Evolutionary conservation across 2,113 vertebrate genomes (phyloP), one percentile per base, ranked within the genome.

Genomic region (Paramormyrops kingsleyae): DNA sequence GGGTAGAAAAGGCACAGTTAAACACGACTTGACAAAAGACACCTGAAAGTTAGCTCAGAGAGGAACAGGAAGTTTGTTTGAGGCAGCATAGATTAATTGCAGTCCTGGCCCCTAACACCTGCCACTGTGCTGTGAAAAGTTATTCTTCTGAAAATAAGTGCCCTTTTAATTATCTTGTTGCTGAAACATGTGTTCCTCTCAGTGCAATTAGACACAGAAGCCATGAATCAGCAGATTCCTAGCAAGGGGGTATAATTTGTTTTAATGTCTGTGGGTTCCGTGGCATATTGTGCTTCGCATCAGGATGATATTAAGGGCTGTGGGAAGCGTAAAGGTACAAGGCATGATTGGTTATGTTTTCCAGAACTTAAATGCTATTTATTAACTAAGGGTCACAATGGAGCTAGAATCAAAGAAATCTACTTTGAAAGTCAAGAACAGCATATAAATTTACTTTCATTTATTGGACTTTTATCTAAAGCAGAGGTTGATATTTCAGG

Each of bases 171-270:
- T 90, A 90, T 83, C 87, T 35, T 83, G 52, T 74, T 46, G 35
- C 90, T 88, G 87, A 84, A 90, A 90, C 90, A 88, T 88, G 87
- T 90, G 84, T 90, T 87, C 84, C 85, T 90, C 49, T 87, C 84
- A 74, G 59, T 88, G 70, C 74, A 90, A 90, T 90, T 90, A 88
- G 90, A 88, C 39, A 83, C 86, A 90, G 50, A 83, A 80, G 70
- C 50, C 89, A 88, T 90, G 90, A 90, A 83, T 90, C 86, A 90
- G 87, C 74, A 88, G 49, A 56, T 88, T 7, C 66, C 89, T 83
- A 35, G 49, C 70, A 90, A 21, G 42, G 50, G 49, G 86, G 42
- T 88, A 88, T 83, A 49, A 90, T 88, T 88, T 80, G 89, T 88
- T 90, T 87, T 77, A 90, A 88, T 35, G 74, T 90, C 90, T 88